Conservation (phyloP, 2,113 vertebrate species). For the Platanista minor region DNA sequence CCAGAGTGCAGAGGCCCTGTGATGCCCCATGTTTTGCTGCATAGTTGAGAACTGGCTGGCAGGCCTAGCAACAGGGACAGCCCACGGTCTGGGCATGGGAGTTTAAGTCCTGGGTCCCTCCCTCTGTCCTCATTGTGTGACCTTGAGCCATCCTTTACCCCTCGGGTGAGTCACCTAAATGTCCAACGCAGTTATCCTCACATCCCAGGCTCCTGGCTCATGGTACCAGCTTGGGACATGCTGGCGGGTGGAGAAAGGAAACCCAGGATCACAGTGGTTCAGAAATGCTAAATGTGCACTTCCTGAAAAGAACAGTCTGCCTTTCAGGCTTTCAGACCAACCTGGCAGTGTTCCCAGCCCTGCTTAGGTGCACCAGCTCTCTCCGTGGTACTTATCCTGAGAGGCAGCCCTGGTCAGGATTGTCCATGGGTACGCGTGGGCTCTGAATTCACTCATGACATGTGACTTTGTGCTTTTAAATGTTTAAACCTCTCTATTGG, state of each 20-base stretch:
- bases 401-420: background rate
- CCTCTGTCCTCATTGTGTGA: background rate
- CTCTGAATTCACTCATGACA: background rate
- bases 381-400: accelerated
- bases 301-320: background rate
- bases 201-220: background rate
- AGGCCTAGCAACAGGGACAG: background rate
- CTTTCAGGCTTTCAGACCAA: background rate
- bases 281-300: background rate
- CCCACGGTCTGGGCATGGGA: background rate
- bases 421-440: background rate
- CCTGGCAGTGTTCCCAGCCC: background rate
- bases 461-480: background rate
- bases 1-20: background rate
- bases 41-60: background rate
- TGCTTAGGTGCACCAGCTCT: background rate
- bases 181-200: background rate
- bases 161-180: background rate
- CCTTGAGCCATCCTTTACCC: background rate
- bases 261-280: background rate
- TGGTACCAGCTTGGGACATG: background rate
- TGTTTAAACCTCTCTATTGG: background rate
- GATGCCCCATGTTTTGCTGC: background rate
- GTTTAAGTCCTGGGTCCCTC: background rate
- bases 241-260: background rate